Percentiles rank a stretch among this genome's conserved stretches.
phyloP scores from a whole-genome alignment of 1,140 invertebrate species.

The Vollenhovia emeryi region DNA sequence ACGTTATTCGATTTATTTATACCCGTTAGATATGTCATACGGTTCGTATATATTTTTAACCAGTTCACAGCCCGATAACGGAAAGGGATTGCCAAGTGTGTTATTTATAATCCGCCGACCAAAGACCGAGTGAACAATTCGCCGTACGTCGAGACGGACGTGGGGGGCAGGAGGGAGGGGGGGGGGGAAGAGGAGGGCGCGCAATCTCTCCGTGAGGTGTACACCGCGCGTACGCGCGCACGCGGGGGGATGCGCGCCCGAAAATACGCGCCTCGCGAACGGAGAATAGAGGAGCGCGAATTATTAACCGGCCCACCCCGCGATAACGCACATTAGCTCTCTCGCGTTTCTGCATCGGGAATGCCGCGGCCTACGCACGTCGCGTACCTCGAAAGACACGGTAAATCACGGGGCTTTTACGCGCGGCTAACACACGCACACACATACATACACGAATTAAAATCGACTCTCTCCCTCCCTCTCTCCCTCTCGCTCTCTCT shows the following conservation, averaged over 20 bases:
- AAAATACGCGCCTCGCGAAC: not conserved
- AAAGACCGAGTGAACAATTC: constrained; percentile 3
- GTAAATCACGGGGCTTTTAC: not conserved
- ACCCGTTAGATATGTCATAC: constrained; percentile 37
- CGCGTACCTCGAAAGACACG: not conserved
- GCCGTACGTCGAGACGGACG: not conserved
- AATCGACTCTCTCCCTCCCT: constrained; percentile 14
- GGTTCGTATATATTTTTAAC: constrained; percentile 43
- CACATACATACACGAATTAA: not conserved
- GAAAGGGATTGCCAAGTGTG: constrained; percentile 50
- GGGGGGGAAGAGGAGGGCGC: too few species aligned
- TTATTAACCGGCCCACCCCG: constrained; percentile 8
- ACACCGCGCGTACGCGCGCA: too few species aligned
- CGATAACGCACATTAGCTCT: constrained; percentile 20
- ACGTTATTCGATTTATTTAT: constrained; percentile 49
- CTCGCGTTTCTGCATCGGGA: not conserved
- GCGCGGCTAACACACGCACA: too few species aligned
- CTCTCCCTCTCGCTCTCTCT: too few species aligned
- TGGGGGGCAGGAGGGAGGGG: too few species aligned
- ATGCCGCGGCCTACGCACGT: not conserved
- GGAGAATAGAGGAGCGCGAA: not conserved
- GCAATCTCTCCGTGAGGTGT: not conserved
- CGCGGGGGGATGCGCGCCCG: not conserved
- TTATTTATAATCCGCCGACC: constrained; percentile 45
- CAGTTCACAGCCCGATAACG: constrained; percentile 51